Evolutionary conservation across 2,797 vertebrate genomes (phyloP).

Genomic region (Hemitrygon akajei): DNA sequence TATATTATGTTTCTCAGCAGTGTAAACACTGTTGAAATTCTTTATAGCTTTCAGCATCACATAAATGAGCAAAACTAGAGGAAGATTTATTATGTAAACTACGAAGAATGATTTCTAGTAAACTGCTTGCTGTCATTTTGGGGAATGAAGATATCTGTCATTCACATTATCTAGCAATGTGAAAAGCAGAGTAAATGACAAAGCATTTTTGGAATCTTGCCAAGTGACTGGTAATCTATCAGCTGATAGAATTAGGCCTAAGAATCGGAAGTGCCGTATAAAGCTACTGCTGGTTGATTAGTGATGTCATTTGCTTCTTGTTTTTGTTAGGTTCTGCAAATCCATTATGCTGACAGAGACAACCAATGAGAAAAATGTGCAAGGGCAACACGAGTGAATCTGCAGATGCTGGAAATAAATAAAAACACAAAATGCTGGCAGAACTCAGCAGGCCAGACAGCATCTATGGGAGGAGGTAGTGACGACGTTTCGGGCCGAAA

Average conservation of each 20-base stretch:
- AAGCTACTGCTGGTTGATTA: not conserved
- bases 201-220: not conserved
- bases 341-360: not conserved
- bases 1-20: too few relatives aligned
- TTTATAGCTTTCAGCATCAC: too few relatives aligned
- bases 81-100: not conserved
- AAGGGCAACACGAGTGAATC: too few relatives aligned
- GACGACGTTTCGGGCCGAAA: too few relatives aligned
- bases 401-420: too few relatives aligned
- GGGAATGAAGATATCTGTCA: not conserved
- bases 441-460: too few relatives aligned
- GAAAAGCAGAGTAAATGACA: not conserved
- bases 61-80: too few relatives aligned
- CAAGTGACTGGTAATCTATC: not conserved
- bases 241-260: too few relatives aligned
- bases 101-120: not conserved
- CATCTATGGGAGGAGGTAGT: too few relatives aligned
- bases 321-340: not conserved
- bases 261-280: not conserved
- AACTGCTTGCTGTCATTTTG: not conserved
- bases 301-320: slow-evolving; percentile 27
- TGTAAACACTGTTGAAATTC: too few relatives aligned
- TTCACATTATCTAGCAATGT: not conserved
- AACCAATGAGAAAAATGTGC: slow-evolving; percentile 21
- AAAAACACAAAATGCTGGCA: too few relatives aligned